A percentile compares a stretch with the other conserved stretches of the same genome.
Evolutionary conservation across 2,797 vertebrate species (phyloP).

Genomic region (Sardinella longiceps): DNA sequence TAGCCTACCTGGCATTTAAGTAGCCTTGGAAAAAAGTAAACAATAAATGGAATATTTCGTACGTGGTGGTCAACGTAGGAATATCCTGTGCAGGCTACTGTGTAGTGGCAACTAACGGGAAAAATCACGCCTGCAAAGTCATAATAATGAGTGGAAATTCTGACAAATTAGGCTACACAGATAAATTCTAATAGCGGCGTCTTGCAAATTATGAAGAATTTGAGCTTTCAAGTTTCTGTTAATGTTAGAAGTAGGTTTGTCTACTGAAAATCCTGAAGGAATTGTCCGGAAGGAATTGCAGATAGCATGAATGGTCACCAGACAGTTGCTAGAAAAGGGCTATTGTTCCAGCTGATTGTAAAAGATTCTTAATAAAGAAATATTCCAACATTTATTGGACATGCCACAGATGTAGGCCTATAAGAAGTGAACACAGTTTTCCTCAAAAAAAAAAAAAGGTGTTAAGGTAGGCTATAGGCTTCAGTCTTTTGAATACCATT

Average conservation of each 20-base stretch:
- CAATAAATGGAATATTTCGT: not conserved
- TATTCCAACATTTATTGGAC: not conserved
- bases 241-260: not conserved
- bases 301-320: not conserved
- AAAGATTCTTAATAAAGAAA: not conserved
- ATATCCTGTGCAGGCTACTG: slow-evolving; percentile 8
- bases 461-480: no score
- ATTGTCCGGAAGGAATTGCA: slow-evolving; percentile 4
- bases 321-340: not conserved
- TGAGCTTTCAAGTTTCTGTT: not conserved
- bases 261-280: not conserved
- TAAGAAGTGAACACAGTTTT: not conserved
- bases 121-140: slow-evolving; percentile 3
- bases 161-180: not conserved
- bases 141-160: not conserved
- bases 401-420: not conserved
- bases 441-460: not conserved
- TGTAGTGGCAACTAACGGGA: slow-evolving; percentile 15
- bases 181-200: not conserved
- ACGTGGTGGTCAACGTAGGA: not conserved
- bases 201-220: not conserved
- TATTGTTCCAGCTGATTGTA: slow-evolving; percentile 31
- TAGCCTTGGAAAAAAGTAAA: not conserved
- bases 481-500: not conserved
- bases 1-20: not conserved